phyloP scores from a whole-genome alignment of 2,797 vertebrate species.

The Myotis pilosus region DNA sequence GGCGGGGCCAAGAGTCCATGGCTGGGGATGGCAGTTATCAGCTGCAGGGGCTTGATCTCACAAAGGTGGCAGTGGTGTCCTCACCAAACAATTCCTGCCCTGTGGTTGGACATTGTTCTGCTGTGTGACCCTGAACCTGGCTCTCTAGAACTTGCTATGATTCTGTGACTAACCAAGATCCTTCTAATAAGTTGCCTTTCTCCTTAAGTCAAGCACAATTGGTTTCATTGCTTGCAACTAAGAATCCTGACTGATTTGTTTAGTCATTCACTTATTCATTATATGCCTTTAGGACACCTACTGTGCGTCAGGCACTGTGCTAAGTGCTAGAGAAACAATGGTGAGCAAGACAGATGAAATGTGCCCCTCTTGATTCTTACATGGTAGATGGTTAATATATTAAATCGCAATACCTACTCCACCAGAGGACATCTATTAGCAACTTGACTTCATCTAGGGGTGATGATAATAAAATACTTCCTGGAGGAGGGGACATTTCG shows the following conservation, averaged over 20 bases:
- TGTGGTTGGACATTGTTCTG: neutral
- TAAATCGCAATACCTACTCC: neutral
- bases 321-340: neutral
- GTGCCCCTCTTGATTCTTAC: neutral
- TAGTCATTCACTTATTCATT: neutral
- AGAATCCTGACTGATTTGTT: neutral
- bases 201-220: neutral
- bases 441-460: neutral
- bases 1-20: fast-evolving
- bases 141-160: neutral
- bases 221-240: neutral
- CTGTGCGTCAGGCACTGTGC: neutral
- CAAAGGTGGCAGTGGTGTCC: neutral
- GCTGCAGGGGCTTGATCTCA: neutral
- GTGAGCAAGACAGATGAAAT: neutral
- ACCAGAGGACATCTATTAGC: neutral
- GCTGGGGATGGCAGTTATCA: neutral
- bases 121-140: neutral
- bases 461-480: neutral
- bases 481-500: neutral
- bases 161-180: neutral
- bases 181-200: neutral
- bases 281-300: neutral
- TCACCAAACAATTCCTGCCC: neutral
- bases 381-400: neutral